phyloP scores from a whole-genome alignment of 2,113 vertebrate genomes.

The Turnix velox region DNA sequence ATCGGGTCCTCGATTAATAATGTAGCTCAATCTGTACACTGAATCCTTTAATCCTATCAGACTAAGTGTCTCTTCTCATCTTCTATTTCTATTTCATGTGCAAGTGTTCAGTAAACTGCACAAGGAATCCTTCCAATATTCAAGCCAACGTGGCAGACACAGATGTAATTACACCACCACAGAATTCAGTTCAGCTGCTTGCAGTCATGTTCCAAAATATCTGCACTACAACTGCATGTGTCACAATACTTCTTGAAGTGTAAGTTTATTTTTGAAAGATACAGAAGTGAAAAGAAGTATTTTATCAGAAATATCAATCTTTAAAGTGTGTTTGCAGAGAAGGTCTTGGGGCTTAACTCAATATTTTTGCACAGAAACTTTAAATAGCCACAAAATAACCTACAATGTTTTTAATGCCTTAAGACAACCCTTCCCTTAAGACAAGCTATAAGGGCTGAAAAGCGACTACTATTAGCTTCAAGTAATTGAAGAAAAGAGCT shows the following conservation, averaged over 20 bases:
- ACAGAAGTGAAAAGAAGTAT: neutral
- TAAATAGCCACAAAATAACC: neutral
- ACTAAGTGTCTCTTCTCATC: neutral
- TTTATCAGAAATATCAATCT: neutral
- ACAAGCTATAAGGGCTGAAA: neutral
- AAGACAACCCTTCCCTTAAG: neutral
- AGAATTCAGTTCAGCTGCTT: neutral
- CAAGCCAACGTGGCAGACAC: conserved; percentile 20
- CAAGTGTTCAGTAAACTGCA: neutral
- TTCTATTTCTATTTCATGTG: neutral
- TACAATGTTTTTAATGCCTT: neutral
- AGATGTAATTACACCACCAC: conserved; percentile 36
- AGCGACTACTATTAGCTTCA: neutral
- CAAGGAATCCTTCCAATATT: neutral
- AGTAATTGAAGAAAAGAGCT: neutral
- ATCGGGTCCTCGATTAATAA: neutral
- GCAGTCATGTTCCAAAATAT: neutral
- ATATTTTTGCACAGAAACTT: neutral
- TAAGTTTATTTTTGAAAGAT: neutral
- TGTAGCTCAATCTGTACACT: neutral
- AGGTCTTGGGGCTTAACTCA: neutral
- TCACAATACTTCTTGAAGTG: neutral
- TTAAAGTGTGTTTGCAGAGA: neutral
- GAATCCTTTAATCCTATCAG: neutral
- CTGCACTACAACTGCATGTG: neutral